phyloP scores from a whole-genome alignment of 2,888 invertebrate genomes.

The Nudaria mundana region DNA sequence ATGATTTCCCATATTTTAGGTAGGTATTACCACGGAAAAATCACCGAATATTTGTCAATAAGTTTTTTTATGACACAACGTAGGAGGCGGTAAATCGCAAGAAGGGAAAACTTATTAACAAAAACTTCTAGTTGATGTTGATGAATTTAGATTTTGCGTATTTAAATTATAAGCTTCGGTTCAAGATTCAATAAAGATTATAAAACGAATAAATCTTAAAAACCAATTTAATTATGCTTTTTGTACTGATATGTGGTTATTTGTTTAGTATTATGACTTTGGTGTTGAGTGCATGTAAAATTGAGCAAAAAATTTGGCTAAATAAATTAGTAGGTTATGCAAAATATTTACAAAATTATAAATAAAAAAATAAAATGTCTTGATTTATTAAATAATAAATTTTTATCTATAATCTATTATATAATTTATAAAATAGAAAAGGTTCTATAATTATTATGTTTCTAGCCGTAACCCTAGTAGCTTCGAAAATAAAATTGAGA shows the following conservation, averaged over 20 bases:
- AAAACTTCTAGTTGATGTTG: no score
- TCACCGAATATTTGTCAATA: no score
- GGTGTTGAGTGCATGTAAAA: slow-evolving; percentile 77
- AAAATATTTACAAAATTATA: slow-evolving; percentile 59
- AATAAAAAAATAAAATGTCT: slow-evolving; percentile 69
- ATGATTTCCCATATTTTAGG: no score
- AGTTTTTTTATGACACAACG: no score
- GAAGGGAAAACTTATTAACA: no score
- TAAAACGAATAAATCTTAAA: slow-evolving; percentile 9
- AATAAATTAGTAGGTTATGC: slow-evolving; percentile 68
- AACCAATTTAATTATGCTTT: slow-evolving; percentile 61
- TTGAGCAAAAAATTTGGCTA: slow-evolving; percentile 80
- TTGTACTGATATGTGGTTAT: slow-evolving; percentile 75
- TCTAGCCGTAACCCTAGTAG: slow-evolving; percentile 69
- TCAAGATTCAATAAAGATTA: slow-evolving; percentile 1
- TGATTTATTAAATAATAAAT: slow-evolving; percentile 66
- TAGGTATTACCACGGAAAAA: no score
- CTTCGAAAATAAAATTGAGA: slow-evolving; percentile 77
- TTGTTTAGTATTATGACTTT: slow-evolving; percentile 76
- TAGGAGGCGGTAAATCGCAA: no score
- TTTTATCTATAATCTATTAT: slow-evolving; percentile 48
- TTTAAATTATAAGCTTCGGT: background rate
- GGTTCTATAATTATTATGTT: slow-evolving; percentile 46
- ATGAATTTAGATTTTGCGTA: background rate
- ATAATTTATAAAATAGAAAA: slow-evolving; percentile 57